Base-by-base conservation (phyloP, 2,113 vertebrate genomes). In the Ptychochromis oligacanthus region DNA sequence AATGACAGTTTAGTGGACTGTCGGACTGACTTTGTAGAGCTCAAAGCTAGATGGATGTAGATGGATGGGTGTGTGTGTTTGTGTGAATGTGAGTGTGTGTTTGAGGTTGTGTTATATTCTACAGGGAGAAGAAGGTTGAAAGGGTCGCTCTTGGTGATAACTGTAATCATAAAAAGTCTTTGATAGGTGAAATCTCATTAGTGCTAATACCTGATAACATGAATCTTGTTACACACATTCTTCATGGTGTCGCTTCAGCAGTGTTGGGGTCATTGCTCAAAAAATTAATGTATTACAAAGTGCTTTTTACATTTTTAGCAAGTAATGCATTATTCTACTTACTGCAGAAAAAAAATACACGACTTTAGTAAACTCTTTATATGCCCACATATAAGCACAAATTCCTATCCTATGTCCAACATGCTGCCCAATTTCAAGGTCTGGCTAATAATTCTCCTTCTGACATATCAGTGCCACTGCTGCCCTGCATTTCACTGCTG, bases 151-250 rank as follows among this genome's bases (percentile, higher is more conserved):
- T 28, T 15, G 38, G 70, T 64, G 62, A 80, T 77, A 82, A 65
- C 24, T 84, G 54, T 80, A 85, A 90, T 88, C 79, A 77, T 20
- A 81, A 77, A 67, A 38, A 75, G 57, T 61, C 80, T 87, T 81
- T 87, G 67, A 91, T 84, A 87, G 55, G 59, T 74, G 60, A 88
- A 93, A 91, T 89, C 87, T 87, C 90, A 90, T 93, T 91, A 89
- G 82, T 49, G 76, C 76, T 86, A 83, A 87, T 86, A 82, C 74
- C 74, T 52, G 72, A 90, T 87, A 87, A 80, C 72, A 79, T 67
- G n/a, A 76, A 81, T 82, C 57, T 72, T 72, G 65, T 80, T 26
- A 31, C 14, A 11, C 22, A 56, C 85, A 86, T 90, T 83, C 85
- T 82, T 86, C 88, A 90, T 62, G 88, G 86, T 62, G 58, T 79